Percentiles rank a stretch among this genome's conserved stretches.
Evolutionary conservation across 2,113 vertebrate genomes (phyloP).

Genomic region (Syngnathus floridae): DNA sequence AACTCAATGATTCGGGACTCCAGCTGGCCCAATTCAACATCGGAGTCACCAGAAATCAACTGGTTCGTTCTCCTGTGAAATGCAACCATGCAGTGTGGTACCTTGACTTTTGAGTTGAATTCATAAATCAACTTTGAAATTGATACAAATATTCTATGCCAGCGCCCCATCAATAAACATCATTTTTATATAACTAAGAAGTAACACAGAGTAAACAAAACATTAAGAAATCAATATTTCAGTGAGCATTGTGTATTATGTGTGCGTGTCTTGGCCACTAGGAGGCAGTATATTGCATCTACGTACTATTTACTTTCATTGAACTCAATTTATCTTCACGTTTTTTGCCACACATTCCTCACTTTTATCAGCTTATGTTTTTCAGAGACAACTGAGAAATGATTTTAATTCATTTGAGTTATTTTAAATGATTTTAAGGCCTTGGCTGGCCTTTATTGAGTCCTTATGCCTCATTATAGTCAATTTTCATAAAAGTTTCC

Average conservation of each 20-base stretch:
- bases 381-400: background rate
- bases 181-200: too few species aligned
- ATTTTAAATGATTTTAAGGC: too few species aligned
- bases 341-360: background rate
- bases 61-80: constrained; percentile 50
- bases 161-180: too few species aligned
- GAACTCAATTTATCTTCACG: too few species aligned
- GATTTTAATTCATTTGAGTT: too few species aligned
- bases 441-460: too few species aligned
- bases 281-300: background rate
- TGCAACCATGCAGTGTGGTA: background rate
- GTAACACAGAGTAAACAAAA: too few species aligned
- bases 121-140: background rate
- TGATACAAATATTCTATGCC: background rate
- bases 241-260: too few species aligned
- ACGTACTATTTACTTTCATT: too few species aligned
- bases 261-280: background rate
- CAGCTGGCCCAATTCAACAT: constrained; percentile 29
- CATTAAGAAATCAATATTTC: too few species aligned
- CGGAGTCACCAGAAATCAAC: constrained; percentile 50
- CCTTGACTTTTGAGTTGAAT: background rate
- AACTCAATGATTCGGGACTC: constrained; percentile 31
- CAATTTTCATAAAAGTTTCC: too few species aligned
- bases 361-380: background rate
- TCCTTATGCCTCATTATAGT: too few species aligned